Conservation (phyloP, 2,797 vertebrate species). For the Anableps anableps region DNA sequence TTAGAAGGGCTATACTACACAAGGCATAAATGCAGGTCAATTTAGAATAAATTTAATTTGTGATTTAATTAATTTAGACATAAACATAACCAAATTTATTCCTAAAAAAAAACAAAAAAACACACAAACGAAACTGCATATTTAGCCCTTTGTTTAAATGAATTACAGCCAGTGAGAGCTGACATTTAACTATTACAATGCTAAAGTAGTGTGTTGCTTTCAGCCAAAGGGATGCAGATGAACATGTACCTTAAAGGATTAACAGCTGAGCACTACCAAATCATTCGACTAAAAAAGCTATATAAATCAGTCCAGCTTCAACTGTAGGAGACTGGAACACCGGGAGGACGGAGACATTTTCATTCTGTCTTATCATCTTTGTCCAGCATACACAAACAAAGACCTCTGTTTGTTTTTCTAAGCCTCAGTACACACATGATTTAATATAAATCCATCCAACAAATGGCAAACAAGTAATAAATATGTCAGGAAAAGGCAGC, state of each 20-base stretch:
- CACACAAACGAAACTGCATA: too few species aligned
- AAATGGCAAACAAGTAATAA: background rate
- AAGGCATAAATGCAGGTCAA: background rate
- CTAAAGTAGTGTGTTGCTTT: background rate
- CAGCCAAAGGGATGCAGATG: conserved; percentile 5
- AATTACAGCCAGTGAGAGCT: background rate
- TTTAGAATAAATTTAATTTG: background rate
- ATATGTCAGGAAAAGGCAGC: background rate
- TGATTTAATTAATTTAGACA: background rate
- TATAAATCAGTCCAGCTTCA: conserved; percentile 32
- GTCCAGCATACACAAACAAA: conserved; percentile 36
- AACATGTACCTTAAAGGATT: conserved; percentile 47
- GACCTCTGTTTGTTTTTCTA: conserved; percentile 25
- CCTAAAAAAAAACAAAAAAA: background rate
- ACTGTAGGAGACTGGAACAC: conserved; percentile 35
- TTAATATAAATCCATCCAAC: conserved; percentile 14
- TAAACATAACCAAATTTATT: background rate
- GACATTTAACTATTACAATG: background rate
- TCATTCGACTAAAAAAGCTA: conserved; percentile 29
- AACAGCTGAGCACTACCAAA: conserved; percentile 30
- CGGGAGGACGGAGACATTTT: conserved; percentile 38
- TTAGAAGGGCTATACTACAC: background rate
- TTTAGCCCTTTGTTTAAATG: background rate
- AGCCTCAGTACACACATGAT: conserved; percentile 11
- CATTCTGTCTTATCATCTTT: conserved; percentile 47